Conservation (phyloP, 2,888 invertebrate species). For the Melinaea marsaeus region DNA sequence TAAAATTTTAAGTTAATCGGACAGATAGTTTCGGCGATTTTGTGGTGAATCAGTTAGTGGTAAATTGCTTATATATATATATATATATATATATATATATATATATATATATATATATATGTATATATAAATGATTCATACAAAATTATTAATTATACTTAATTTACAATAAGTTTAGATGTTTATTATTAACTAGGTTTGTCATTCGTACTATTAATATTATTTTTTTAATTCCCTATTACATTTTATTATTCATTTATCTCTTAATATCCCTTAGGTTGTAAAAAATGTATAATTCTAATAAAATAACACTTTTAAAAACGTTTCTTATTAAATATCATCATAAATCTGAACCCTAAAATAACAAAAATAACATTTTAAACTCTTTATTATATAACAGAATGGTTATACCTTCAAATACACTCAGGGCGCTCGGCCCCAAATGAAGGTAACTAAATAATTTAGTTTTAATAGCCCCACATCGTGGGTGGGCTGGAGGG, state of each 20-base stretch:
- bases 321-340: neutral
- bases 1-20: no score
- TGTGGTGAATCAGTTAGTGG: no score
- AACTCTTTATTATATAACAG: slow-evolving; percentile 12
- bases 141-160: no score
- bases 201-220: no score
- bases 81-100: no score
- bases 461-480: slow-evolving; percentile 71
- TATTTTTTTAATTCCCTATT: neutral
- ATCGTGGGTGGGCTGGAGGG: slow-evolving; percentile 64
- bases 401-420: slow-evolving; percentile 19
- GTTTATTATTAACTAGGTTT: no score
- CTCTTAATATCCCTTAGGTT: neutral
- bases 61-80: no score
- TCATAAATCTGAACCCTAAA: slow-evolving; percentile 4
- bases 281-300: neutral
- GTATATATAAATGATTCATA: no score
- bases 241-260: neutral
- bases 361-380: slow-evolving; percentile 4
- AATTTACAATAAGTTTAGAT: no score
- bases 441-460: slow-evolving; percentile 67
- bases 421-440: slow-evolving; percentile 30
- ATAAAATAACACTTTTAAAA: neutral
- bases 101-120: no score
- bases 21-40: no score